Percentiles rank a stretch among this genome's conserved stretches.
Conservation (phyloP, 2,888 invertebrate species). For the Diploptera punctata region DNA sequence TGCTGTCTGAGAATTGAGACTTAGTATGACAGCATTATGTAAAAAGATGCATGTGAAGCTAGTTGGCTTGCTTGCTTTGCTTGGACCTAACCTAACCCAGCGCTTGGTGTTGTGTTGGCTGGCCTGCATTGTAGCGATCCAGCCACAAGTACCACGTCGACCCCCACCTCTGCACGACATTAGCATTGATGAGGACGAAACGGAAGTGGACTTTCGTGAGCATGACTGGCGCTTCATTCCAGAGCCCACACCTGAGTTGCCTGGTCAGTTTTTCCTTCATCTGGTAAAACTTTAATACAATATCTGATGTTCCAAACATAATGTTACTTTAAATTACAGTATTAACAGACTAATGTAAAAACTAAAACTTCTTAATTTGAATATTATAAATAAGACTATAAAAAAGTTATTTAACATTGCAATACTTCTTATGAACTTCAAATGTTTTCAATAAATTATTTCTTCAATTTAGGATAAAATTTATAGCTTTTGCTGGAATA, state of each 20-base stretch:
- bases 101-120: conserved; percentile 1
- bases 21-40: background rate
- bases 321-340: too few relatives aligned
- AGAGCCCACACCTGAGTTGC: conserved; percentile 32
- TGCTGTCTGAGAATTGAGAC: background rate
- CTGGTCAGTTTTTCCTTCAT: conserved; percentile 18
- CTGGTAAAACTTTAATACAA: conserved; percentile 1
- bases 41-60: background rate
- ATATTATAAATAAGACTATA: too few relatives aligned
- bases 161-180: conserved; percentile 59
- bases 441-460: too few relatives aligned
- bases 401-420: too few relatives aligned
- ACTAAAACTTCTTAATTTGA: too few relatives aligned
- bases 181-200: conserved; percentile 62
- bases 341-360: too few relatives aligned
- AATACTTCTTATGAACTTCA: too few relatives aligned
- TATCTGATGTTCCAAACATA: too few relatives aligned
- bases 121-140: conserved; percentile 11
- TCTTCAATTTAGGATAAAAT: too few relatives aligned
- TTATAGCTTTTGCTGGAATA: too few relatives aligned
- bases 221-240: conserved; percentile 63
- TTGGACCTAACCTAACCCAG: conserved; percentile 5
- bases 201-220: conserved; percentile 61
- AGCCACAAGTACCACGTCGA: conserved; percentile 48
- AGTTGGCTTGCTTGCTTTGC: conserved; percentile 19